Percentiles rank a stretch among this genome's conserved stretches.
These are phyloP conservation scores for Leucoma salicis DNA, from an alignment of 2,888 invertebrate genomes.

Conservation along the genomic window DNA sequence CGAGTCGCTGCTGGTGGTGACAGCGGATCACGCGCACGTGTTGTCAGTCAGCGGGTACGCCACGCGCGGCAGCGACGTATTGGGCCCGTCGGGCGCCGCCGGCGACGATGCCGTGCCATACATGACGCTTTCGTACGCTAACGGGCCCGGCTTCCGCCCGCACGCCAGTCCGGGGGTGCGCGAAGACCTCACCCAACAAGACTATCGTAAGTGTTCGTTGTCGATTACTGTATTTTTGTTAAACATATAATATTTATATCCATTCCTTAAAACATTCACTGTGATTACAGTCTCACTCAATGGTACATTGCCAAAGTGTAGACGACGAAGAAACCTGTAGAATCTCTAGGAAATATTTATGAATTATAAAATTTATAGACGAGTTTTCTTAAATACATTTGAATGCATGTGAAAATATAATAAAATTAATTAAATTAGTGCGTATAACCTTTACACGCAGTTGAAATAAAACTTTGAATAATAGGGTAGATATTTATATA, in stretches of 20 bases:
- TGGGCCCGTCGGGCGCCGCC: slow-evolving; percentile 60
- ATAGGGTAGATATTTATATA: too few relatives aligned
- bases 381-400: too few relatives aligned
- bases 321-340: too few relatives aligned
- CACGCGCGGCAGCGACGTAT: slow-evolving; percentile 67
- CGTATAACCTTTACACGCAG: too few relatives aligned
- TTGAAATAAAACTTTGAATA: too few relatives aligned
- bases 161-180: slow-evolving; percentile 52
- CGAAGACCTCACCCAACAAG: slow-evolving; percentile 63
- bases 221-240: background rate
- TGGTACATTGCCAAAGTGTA: too few relatives aligned
- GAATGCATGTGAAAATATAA: too few relatives aligned
- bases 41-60: slow-evolving; percentile 87
- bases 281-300: too few relatives aligned
- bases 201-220: slow-evolving; percentile 42
- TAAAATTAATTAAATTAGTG: too few relatives aligned
- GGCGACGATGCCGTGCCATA: slow-evolving; percentile 79
- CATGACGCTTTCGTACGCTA: slow-evolving; percentile 84
- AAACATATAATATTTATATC: background rate
- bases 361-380: too few relatives aligned
- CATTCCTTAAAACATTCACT: background rate
- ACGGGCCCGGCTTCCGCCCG: slow-evolving; percentile 82
- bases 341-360: too few relatives aligned
- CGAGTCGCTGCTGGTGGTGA: slow-evolving; percentile 90
- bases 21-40: slow-evolving; percentile 89